Evolutionary conservation across 2,888 invertebrate species (phyloP).

Genomic region (Cylindroiulus punctatus): DNA sequence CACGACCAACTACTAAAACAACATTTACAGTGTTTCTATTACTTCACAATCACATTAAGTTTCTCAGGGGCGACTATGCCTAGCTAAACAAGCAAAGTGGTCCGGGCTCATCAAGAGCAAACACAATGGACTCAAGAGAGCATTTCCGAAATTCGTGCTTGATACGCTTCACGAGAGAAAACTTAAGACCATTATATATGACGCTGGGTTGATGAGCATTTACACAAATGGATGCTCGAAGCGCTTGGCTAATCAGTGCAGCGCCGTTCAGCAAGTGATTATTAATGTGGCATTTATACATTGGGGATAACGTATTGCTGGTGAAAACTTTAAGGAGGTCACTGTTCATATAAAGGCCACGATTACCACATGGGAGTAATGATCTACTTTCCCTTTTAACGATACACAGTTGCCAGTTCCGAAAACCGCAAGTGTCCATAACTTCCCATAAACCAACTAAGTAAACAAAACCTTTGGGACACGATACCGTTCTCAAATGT

Average conservation of each 20-base stretch:
- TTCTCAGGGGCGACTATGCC: not conserved
- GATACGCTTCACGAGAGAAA: slow-evolving; percentile 17
- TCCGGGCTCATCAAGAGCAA: not conserved
- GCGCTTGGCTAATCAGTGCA: slow-evolving; percentile 20
- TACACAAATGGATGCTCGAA: slow-evolving; percentile 38
- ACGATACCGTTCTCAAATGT: slow-evolving; percentile 7
- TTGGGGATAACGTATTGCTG: slow-evolving; percentile 9
- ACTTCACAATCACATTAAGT: not conserved
- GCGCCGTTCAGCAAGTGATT: slow-evolving; percentile 29
- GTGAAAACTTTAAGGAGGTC: not conserved
- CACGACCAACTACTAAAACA: not conserved
- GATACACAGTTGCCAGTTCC: slow-evolving; percentile 5
- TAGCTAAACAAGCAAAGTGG: not conserved
- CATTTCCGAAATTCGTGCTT: slow-evolving; percentile 38
- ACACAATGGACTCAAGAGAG: slow-evolving; percentile 34
- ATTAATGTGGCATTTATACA: slow-evolving; percentile 31
- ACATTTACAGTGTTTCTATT: not conserved
- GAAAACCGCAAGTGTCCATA: slow-evolving; percentile 23
- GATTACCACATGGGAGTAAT: not conserved
- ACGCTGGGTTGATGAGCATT: not conserved
- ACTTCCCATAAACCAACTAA: slow-evolving; percentile 29
- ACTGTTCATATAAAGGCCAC: not conserved
- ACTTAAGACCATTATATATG: slow-evolving; percentile 4
- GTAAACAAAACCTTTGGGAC: not conserved
- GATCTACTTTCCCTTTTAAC: slow-evolving; percentile 34